Evolutionary conservation across 2,888 invertebrate species (phyloP).

Genomic region (Cotesia congregata): DNA sequence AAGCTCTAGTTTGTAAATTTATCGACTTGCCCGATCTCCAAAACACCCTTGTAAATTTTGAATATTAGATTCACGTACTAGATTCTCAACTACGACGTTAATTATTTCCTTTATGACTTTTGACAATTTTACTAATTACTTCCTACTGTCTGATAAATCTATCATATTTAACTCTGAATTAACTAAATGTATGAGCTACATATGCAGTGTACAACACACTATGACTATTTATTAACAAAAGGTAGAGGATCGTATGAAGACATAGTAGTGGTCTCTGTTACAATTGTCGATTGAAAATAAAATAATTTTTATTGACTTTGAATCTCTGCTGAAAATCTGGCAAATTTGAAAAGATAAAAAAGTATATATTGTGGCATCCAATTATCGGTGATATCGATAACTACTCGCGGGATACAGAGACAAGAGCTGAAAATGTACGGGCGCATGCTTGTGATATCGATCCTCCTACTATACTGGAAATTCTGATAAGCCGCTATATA

Average conservation of each 20-base stretch:
- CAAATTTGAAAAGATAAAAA: conserved; percentile 28
- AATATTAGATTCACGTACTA: conserved; percentile 41
- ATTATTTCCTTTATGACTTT: conserved; percentile 35
- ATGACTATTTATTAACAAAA: background rate
- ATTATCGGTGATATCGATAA: conserved; percentile 41
- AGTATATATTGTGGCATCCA: conserved; percentile 39
- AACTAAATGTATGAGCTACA: background rate
- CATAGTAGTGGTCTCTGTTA: background rate
- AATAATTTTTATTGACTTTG: background rate
- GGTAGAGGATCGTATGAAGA: background rate
- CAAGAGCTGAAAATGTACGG: conserved; percentile 34
- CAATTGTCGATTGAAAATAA: background rate
- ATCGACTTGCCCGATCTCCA: conserved; percentile 17
- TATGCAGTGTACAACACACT: background rate
- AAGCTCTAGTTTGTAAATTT: conserved; percentile 36
- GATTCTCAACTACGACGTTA: conserved; percentile 24
- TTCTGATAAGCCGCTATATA: conserved; percentile 40
- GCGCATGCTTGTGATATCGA: conserved; percentile 52
- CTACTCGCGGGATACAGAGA: conserved; percentile 26
- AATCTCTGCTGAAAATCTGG: conserved; percentile 14
- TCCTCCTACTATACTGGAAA: conserved; percentile 45
- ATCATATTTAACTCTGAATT: background rate
- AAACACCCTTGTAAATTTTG: conserved; percentile 37
- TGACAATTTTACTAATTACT: conserved; percentile 31
- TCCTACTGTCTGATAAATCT: background rate